phyloP scores from a whole-genome alignment of 2,797 vertebrate genomes.

The Esox lucius region DNA sequence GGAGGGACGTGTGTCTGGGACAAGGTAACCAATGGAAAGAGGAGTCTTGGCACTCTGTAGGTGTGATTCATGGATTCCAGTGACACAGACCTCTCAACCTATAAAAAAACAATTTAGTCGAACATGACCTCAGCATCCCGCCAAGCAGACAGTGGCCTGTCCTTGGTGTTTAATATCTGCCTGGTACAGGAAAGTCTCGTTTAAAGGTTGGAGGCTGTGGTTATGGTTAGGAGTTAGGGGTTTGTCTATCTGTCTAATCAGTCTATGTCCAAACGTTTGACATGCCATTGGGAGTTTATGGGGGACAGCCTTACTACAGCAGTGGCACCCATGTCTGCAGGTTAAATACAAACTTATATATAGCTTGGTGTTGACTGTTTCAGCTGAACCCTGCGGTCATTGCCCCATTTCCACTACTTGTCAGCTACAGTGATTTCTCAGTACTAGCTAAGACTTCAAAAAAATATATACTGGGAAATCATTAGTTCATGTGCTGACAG shows the following conservation, averaged over 20 bases:
- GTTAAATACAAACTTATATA: no score
- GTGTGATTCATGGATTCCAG: slow-evolving; percentile 45
- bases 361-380: no score
- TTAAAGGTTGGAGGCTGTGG: slow-evolving; percentile 33
- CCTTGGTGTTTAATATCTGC: slow-evolving; percentile 53
- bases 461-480: slow-evolving; percentile 55
- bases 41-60: not conserved
- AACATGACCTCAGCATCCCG: slow-evolving; percentile 24
- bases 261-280: no score
- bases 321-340: no score
- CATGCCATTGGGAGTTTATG: no score
- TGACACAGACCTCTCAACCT: slow-evolving; percentile 39
- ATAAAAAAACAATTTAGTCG: slow-evolving; percentile 3
- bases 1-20: not conserved
- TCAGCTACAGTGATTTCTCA: slow-evolving; percentile 40
- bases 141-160: slow-evolving; percentile 30
- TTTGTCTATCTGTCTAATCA: no score
- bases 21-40: not conserved
- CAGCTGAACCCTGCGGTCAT: no score
- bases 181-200: slow-evolving; percentile 57
- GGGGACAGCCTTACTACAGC: no score
- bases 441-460: slow-evolving; percentile 32
- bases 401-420: slow-evolving; percentile 1
- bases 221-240: not conserved
- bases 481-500: slow-evolving; percentile 58